These are phyloP conservation scores for Megaleporinus macrocephalus DNA, from an alignment of 2,113 vertebrate species.

Conservation along the genomic window DNA sequence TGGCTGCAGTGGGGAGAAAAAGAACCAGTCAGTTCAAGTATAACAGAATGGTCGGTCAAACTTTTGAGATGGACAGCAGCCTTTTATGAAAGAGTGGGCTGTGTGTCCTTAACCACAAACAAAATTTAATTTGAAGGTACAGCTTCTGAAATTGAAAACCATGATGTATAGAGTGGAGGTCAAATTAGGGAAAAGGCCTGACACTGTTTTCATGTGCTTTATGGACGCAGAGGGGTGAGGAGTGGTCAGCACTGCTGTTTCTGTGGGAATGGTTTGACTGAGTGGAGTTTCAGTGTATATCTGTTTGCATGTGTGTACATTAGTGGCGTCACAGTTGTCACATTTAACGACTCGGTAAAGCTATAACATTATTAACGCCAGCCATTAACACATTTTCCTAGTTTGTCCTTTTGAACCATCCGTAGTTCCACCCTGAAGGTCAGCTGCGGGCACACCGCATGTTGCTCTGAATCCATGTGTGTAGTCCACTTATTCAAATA, in stretches of 20 bases:
- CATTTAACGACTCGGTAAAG: too few species aligned
- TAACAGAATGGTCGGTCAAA: background rate
- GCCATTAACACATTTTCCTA: too few species aligned
- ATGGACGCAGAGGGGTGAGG: background rate
- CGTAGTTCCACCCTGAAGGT: too few species aligned
- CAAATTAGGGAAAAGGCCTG: background rate
- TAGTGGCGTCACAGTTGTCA: too few species aligned
- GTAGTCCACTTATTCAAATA: too few species aligned
- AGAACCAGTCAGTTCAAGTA: background rate
- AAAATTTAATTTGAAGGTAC: background rate
- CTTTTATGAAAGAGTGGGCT: background rate
- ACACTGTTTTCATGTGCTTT: background rate
- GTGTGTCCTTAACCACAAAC: background rate
- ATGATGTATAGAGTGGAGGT: background rate
- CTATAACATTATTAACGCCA: too few species aligned
- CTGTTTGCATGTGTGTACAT: conserved; percentile 2
- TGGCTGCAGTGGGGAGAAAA: conserved; percentile 78
- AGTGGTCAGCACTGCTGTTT: background rate
- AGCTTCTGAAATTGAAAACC: background rate
- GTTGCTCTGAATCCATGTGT: too few species aligned
- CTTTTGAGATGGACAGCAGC: background rate
- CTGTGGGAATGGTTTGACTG: background rate
- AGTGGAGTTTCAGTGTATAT: background rate
- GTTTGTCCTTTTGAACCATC: too few species aligned
- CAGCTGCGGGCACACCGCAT: too few species aligned